phyloP scores from a whole-genome alignment of 2,113 vertebrate genomes.

The Pollimyrus isidori region DNA sequence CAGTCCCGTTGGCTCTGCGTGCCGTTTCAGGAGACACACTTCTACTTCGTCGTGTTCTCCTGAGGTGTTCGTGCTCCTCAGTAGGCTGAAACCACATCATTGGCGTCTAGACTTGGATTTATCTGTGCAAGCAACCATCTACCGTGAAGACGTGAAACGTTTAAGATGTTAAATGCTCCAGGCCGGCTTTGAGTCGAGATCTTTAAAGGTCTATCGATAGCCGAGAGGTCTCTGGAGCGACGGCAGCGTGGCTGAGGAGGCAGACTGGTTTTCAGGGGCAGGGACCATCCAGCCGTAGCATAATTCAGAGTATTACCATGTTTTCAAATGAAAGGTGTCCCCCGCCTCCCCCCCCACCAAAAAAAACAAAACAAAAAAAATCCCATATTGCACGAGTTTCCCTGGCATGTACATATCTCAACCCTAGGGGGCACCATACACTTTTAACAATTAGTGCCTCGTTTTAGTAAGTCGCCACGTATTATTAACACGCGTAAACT shows the following conservation, averaged over 20 bases:
- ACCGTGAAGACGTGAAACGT: not conserved
- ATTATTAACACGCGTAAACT: not conserved
- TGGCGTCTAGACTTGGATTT: not conserved
- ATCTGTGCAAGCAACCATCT: not conserved
- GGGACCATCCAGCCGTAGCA: no score
- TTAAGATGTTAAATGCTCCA: not conserved
- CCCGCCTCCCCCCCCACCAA: not conserved
- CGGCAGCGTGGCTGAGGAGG: not conserved
- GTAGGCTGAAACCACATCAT: not conserved
- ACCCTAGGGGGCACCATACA: not conserved
- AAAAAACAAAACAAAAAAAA: not conserved
- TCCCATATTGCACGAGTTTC: not conserved
- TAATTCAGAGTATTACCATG: not conserved
- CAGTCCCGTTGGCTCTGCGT: not conserved
- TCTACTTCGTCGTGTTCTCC: not conserved
- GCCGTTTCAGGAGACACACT: not conserved
- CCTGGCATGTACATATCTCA: not conserved
- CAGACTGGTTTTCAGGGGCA: not conserved
- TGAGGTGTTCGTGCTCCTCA: not conserved
- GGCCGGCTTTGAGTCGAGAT: not conserved
- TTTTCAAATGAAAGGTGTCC: not conserved
- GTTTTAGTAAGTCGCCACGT: not conserved
- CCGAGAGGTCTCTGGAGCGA: slow-evolving; percentile 37
- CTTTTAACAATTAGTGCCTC: not conserved
- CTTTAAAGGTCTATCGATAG: slow-evolving; percentile 33